Evolutionary conservation across 2,888 invertebrate species (phyloP).

Genomic region (Lasioglossum figueresi): DNA sequence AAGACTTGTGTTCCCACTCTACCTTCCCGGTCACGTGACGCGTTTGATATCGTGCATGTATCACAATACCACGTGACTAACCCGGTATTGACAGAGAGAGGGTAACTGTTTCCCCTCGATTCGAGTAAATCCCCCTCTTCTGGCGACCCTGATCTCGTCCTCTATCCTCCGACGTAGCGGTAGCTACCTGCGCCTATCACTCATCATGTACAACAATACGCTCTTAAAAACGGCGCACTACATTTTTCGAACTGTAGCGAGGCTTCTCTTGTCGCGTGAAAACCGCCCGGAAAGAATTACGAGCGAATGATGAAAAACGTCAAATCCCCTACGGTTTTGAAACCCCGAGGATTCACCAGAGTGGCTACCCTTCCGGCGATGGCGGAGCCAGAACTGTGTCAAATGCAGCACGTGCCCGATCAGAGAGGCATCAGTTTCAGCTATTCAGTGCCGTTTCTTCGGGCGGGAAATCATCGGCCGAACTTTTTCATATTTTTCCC

Average conservation of each 20-base stretch:
- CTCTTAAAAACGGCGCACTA: not conserved
- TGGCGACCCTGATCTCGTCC: not conserved
- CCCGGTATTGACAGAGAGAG: no score
- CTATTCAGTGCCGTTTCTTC: conserved; percentile 23
- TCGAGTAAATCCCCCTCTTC: no score
- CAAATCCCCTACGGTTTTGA: conserved; percentile 2
- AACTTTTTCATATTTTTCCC: not conserved
- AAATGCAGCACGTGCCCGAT: conserved; percentile 30
- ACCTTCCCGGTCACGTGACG: no score
- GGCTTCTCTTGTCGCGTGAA: not conserved
- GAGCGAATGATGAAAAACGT: not conserved
- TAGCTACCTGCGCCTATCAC: not conserved
- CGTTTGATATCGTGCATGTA: no score
- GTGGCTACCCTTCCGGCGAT: not conserved
- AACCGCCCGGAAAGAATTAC: not conserved
- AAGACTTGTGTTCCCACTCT: no score
- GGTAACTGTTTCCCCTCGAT: no score
- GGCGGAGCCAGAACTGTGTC: conserved; percentile 24
- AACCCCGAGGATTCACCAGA: conserved; percentile 2
- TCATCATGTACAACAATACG: not conserved
- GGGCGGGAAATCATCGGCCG: conserved; percentile 10
- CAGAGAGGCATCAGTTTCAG: conserved; percentile 18
- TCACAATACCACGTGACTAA: no score
- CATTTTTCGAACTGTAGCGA: not conserved
- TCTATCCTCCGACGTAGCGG: conserved; percentile 1